These are phyloP conservation scores for Paelopatides confundens DNA, from an alignment of 53 echinoderm and acorn worm species.

Conservation along the genomic window DNA sequence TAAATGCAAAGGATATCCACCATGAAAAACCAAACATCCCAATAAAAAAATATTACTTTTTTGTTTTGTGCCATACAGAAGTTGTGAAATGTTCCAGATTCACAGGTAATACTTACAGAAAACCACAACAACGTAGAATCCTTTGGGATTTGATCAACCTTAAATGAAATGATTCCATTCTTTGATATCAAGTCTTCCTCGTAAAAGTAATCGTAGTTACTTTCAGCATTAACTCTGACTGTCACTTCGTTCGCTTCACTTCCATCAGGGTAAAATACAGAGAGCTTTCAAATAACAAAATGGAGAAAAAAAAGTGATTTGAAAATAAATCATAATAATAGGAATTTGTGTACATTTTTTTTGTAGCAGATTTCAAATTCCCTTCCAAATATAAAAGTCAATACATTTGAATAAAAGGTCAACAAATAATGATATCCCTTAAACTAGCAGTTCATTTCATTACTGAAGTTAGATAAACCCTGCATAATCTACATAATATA, in stretches of 20 bases:
- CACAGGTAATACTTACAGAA: constrained; percentile 75
- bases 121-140: constrained; percentile 68
- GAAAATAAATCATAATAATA: too few relatives aligned
- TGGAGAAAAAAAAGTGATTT: background rate
- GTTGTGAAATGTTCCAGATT: background rate
- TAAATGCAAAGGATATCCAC: background rate
- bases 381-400: too few relatives aligned
- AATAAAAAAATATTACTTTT: too few relatives aligned
- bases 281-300: constrained; percentile 47
- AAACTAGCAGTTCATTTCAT: too few relatives aligned
- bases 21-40: too few relatives aligned
- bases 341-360: too few relatives aligned
- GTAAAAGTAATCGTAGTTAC: constrained; percentile 60
- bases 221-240: constrained; percentile 75
- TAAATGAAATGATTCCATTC: constrained; percentile 77
- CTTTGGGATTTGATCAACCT: constrained; percentile 49
- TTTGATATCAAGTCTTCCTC: constrained; percentile 69
- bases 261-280: constrained; percentile 81
- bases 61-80: too few relatives aligned
- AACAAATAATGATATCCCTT: too few relatives aligned
- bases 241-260: constrained; percentile 82
- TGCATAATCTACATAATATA: too few relatives aligned
- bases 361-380: too few relatives aligned
- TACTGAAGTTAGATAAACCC: too few relatives aligned
- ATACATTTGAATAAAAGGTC: too few relatives aligned